phyloP scores from a whole-genome alignment of 2,888 invertebrate species.

The Aspidiotus rigidus region DNA sequence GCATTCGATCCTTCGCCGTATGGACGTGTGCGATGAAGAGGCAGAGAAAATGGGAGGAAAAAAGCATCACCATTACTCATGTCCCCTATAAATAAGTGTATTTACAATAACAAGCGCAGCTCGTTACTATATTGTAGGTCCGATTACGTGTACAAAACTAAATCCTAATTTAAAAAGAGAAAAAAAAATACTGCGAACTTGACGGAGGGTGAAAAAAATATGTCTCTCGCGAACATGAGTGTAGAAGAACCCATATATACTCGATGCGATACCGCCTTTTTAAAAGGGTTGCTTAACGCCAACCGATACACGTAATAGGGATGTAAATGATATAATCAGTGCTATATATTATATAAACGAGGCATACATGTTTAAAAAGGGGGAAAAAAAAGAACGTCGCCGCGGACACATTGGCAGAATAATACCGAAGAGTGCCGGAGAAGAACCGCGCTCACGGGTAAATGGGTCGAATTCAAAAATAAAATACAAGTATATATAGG shows the following conservation, averaged over 20 bases:
- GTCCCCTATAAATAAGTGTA: background rate
- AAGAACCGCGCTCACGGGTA: too few relatives aligned
- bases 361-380: too few relatives aligned
- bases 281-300: conserved; percentile 17
- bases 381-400: too few relatives aligned
- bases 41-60: background rate
- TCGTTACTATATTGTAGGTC: conserved; percentile 7
- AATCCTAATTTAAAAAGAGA: conserved; percentile 17
- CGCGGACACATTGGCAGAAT: too few relatives aligned
- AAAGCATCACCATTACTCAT: background rate
- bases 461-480: too few relatives aligned
- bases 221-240: conserved; percentile 6
- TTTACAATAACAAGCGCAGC: conserved; percentile 11
- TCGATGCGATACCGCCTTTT: conserved; percentile 20
- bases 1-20: background rate
- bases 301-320: conserved; percentile 24
- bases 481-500: too few relatives aligned
- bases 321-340: conserved; percentile 30
- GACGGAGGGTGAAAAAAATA: conserved; percentile 28
- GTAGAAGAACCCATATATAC: background rate
- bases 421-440: too few relatives aligned
- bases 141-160: conserved; percentile 8
- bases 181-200: background rate
- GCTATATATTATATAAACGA: conserved; percentile 7
- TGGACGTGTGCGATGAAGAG: background rate